These are phyloP conservation scores for Drosophila algonquin DNA, from an alignment of 2,888 invertebrate species.

Conservation along the genomic window DNA sequence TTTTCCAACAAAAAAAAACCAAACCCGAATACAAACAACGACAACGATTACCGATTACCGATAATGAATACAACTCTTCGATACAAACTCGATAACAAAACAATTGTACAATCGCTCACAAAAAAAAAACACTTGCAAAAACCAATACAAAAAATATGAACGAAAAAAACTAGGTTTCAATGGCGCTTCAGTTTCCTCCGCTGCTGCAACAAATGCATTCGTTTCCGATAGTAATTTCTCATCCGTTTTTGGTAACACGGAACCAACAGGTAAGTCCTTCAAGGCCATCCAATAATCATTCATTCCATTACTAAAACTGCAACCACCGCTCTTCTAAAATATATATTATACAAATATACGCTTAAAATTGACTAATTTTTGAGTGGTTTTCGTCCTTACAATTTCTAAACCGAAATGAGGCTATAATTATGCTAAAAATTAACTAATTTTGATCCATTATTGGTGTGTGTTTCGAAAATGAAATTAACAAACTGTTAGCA, in stretches of 20 bases:
- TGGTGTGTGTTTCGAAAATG: conserved; percentile 20
- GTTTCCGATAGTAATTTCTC: conserved; percentile 95
- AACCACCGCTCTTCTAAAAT: conserved; percentile 21
- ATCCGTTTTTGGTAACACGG: conserved; percentile 92
- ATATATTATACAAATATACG: conserved; percentile 5
- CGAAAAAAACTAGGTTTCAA: conserved; percentile 84
- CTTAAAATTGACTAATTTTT: conserved; percentile 8
- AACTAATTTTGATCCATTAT: not conserved
- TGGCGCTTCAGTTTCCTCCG: conserved; percentile 83
- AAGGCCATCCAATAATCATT: conserved; percentile 31
- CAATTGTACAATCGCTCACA: conserved; percentile 5
- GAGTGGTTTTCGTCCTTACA: conserved; percentile 4
- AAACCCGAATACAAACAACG: conserved; percentile 36
- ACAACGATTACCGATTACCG: conserved; percentile 31
- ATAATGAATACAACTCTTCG: conserved; percentile 30
- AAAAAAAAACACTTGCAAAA: conserved; percentile 8
- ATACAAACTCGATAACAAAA: conserved; percentile 28
- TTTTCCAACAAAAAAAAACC: conserved; percentile 46
- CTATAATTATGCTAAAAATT: not conserved
- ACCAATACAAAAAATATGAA: conserved; percentile 31
- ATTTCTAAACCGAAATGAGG: conserved; percentile 6
- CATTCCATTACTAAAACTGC: conserved; percentile 39
- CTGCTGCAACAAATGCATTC: conserved; percentile 86
- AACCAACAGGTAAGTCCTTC: conserved; percentile 87
- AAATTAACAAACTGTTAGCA: conserved; percentile 18